Percentiles rank a stretch among this genome's conserved stretches.
These are phyloP conservation scores for Antigone vipio DNA, from an alignment of 2,113 vertebrate species.

Conservation along the genomic window DNA sequence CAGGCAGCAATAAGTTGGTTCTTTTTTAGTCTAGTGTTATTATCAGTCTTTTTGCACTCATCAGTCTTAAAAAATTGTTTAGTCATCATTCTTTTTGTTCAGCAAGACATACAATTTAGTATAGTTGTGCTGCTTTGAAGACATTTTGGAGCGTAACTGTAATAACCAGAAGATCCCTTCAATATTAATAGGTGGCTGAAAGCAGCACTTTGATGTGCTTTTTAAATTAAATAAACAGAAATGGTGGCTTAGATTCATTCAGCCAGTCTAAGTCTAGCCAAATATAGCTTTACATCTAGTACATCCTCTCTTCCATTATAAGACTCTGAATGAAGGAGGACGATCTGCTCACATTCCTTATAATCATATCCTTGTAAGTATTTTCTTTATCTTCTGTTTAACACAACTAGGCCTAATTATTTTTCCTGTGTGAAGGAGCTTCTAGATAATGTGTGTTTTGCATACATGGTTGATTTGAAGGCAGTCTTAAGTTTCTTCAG, in stretches of 20 bases:
- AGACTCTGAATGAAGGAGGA: neutral
- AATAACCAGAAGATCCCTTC: slow-evolving; percentile 20
- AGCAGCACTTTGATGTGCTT: slow-evolving; percentile 25
- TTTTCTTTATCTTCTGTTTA: slow-evolving; percentile 19
- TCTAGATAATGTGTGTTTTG: neutral
- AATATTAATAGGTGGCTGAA: slow-evolving; percentile 33
- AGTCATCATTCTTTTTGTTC: slow-evolving; percentile 7
- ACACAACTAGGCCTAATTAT: neutral
- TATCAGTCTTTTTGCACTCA: neutral
- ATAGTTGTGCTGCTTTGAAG: neutral
- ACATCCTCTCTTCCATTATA: neutral
- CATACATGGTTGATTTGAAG: neutral
- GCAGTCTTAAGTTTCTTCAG: neutral
- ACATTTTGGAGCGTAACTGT: neutral
- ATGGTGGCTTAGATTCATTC: slow-evolving; percentile 1
- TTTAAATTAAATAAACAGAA: slow-evolving; percentile 26
- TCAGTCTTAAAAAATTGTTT: neutral
- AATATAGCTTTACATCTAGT: neutral
- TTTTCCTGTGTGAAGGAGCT: neutral
- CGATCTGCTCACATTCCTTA: neutral
- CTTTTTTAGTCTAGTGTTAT: neutral
- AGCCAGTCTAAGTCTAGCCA: neutral
- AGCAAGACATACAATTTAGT: neutral
- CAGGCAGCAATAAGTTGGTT: neutral
- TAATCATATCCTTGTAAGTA: neutral